phyloP scores from a whole-genome alignment of 2,797 vertebrate genomes.

The Phalloptychus januarius region DNA sequence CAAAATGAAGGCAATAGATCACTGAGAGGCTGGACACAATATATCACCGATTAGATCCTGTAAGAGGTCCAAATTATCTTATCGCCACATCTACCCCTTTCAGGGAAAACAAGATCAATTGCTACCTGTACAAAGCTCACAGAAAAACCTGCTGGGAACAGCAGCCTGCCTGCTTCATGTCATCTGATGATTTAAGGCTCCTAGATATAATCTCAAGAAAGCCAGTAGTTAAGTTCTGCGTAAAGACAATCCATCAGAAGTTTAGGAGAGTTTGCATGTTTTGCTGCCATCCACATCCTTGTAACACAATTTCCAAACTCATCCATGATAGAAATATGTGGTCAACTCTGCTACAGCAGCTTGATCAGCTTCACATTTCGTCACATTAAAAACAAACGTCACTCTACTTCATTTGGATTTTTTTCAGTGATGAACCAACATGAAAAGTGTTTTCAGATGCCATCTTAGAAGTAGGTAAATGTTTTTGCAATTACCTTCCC shows the following conservation, averaged over 20 bases:
- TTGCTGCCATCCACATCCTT: conserved; percentile 21
- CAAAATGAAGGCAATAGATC: conserved; percentile 1
- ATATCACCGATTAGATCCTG: neutral
- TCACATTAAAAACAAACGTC: neutral
- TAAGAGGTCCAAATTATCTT: conserved; percentile 12
- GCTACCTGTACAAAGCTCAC: conserved; percentile 18
- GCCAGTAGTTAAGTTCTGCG: conserved; percentile 26
- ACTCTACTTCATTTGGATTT: neutral
- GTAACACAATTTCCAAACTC: conserved; percentile 12
- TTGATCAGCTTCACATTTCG: neutral
- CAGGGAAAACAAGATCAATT: conserved; percentile 26
- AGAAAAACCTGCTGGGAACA: conserved; percentile 24
- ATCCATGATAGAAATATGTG: conserved; percentile 15
- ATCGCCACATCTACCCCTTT: conserved; percentile 1
- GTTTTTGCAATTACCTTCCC: too few species aligned
- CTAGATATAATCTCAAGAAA: conserved; percentile 33
- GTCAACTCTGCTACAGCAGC: neutral
- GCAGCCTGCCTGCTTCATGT: conserved; percentile 16
- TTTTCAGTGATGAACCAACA: neutral
- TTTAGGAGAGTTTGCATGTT: conserved; percentile 32
- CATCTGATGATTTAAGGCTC: conserved; percentile 18
- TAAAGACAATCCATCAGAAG: conserved; percentile 30
- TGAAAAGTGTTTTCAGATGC: neutral
- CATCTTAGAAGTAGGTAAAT: neutral
- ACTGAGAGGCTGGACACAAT: conserved; percentile 2